phyloP scores from a whole-genome alignment of 2,888 invertebrate species.

The Metopia argyrocephala region DNA sequence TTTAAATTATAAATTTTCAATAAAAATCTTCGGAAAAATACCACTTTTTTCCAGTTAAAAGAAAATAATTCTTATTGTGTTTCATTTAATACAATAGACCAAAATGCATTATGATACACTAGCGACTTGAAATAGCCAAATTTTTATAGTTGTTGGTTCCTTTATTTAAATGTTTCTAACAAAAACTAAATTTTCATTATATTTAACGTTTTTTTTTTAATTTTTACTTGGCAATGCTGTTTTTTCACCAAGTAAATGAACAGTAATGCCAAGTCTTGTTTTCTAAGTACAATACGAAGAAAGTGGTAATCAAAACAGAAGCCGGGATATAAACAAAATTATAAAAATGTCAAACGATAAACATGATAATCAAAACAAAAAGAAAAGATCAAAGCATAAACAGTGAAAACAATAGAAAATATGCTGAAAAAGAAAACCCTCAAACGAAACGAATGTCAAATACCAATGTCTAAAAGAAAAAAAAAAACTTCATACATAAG shows the following conservation, averaged over 20 bases:
- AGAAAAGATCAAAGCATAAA: constrained; percentile 27
- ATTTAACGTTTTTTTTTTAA: not conserved
- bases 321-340: constrained; percentile 34
- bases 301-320: constrained; percentile 31
- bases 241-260: not conserved
- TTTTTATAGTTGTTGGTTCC: too few species aligned
- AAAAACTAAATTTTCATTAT: not conserved
- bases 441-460: constrained; percentile 60
- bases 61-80: too few species aligned
- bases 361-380: constrained; percentile 55
- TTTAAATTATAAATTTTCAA: too few species aligned
- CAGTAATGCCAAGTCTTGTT: constrained; percentile 38
- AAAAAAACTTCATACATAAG: constrained; percentile 17
- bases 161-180: not conserved
- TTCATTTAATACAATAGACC: too few species aligned
- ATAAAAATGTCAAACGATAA: constrained; percentile 34
- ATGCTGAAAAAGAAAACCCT: constrained; percentile 19
- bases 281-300: not conserved
- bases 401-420: constrained; percentile 51
- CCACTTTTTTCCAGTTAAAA: too few species aligned
- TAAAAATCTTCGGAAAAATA: too few species aligned
- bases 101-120: too few species aligned
- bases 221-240: constrained; percentile 5
- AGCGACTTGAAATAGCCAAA: too few species aligned
- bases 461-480: constrained; percentile 62